Evolutionary conservation across 2,888 invertebrate species (phyloP), one percentile per base, ranked within the genome.

Genomic region (Drosophila neonasuta): DNA sequence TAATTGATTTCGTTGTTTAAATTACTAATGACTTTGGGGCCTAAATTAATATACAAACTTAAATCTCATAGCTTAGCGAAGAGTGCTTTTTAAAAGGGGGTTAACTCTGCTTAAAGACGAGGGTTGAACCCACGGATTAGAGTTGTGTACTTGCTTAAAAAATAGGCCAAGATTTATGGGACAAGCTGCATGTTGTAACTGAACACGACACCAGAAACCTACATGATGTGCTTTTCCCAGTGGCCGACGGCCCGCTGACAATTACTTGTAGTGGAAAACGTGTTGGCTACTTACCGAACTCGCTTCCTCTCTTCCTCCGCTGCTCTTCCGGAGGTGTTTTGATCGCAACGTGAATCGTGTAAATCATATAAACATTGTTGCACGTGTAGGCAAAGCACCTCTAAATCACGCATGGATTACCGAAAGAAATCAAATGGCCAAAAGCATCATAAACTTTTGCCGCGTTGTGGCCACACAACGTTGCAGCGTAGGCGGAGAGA

Each of bases 371-470:
- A 36, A 61, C 29, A 39, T 59, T 75, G 68, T 15, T 13, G 39
- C 13, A 41, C 39, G 63, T 67, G 69, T 74, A 76, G 73, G 65
- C 67, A 73, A 62, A 76, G 68, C 78, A 68, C 67, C 74, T 76
- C 61, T 65, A 79, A 77, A 79, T 85, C 83, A 85, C 74, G 82
- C 77, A 65, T 62, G 71, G 62, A 34, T 67, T 62, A 61, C 44
- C 67, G 66, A 68, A 60, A 63, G 57, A 78, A 71, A 76, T 71
- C 68, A 62, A 77, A 71, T 68, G 66, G 65, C 80, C 76, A 56
- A 61, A 52, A 83, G 80, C 79, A 46, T 42, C 48, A 51, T 49
- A 68, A 62, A 45, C 56, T 62, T 24, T 24, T 52, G 50, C 60
- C 62, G 49, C 62, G 65, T 56, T 69, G 51, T 69, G 51, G 51